Evolutionary conservation across 2,888 invertebrate species (phyloP).

Genomic region (Prenolepis imparis): DNA sequence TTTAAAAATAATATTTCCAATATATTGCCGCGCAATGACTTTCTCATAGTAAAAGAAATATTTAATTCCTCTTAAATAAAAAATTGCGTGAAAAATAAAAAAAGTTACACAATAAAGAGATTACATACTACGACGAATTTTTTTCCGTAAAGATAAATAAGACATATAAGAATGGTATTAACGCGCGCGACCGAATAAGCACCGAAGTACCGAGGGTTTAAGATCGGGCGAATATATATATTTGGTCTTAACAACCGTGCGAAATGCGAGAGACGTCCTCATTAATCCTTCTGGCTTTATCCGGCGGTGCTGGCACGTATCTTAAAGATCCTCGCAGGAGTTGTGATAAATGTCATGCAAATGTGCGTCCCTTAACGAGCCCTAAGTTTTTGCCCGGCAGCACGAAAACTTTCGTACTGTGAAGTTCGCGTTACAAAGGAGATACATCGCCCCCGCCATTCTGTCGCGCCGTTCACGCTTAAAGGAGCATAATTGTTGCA

Average conservation of each 20-base stretch:
- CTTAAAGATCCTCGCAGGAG: conserved; percentile 43
- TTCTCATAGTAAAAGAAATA: background rate
- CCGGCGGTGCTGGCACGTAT: conserved; percentile 41
- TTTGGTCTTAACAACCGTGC: conserved; percentile 25
- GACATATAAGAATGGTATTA: background rate
- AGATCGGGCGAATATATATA: conserved; percentile 32
- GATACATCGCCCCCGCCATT: conserved; percentile 42
- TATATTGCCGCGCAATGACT: background rate
- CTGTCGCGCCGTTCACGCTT: conserved; percentile 57
- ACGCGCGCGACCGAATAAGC: conserved; percentile 24
- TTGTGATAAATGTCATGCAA: conserved; percentile 79
- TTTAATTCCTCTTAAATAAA: background rate
- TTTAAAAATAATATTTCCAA: background rate
- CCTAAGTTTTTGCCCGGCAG: conserved; percentile 72
- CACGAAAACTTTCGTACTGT: conserved; percentile 64
- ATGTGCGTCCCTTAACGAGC: conserved; percentile 76
- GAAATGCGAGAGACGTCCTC: conserved; percentile 36
- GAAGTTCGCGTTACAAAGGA: conserved; percentile 61
- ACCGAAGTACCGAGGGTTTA: conserved; percentile 18
- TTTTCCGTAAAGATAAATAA: background rate
- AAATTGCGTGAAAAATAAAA: background rate
- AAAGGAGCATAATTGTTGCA: conserved; percentile 66
- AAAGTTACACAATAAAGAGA: background rate
- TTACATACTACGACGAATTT: background rate
- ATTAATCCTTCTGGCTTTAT: conserved; percentile 62